phyloP scores from a whole-genome alignment of 2,888 invertebrate genomes.

The Halictus quadricinctus region DNA sequence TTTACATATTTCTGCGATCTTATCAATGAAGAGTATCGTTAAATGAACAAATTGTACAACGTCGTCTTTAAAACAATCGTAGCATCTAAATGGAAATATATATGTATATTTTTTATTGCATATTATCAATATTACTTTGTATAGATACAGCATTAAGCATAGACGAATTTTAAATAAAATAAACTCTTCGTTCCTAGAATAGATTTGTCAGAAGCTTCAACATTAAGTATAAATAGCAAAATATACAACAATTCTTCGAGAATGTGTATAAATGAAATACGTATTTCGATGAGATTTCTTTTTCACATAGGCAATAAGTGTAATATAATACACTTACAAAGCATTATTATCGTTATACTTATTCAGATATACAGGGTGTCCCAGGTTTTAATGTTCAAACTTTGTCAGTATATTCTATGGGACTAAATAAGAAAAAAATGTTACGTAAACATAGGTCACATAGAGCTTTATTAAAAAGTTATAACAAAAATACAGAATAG shows the following conservation, averaged over 20 bases:
- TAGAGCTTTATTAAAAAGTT: too few relatives aligned
- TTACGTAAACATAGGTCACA: too few relatives aligned
- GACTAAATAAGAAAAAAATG: too few relatives aligned
- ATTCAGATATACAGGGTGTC: neutral
- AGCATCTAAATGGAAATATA: slow-evolving; percentile 28
- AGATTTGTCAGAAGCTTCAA: slow-evolving; percentile 17
- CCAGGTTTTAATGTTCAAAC: too few relatives aligned
- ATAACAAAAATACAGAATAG: too few relatives aligned
- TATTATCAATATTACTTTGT: slow-evolving; percentile 20
- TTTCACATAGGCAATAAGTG: slow-evolving; percentile 57
- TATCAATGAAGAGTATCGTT: slow-evolving; percentile 5
- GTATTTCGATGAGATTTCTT: slow-evolving; percentile 50
- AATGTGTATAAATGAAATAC: slow-evolving; percentile 46
- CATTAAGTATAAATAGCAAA: slow-evolving; percentile 47
- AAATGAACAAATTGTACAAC: slow-evolving; percentile 17
- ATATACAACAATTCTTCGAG: slow-evolving; percentile 52
- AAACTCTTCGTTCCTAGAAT: slow-evolving; percentile 23
- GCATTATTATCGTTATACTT: slow-evolving; percentile 15
- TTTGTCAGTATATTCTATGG: too few relatives aligned
- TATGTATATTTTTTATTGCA: too few relatives aligned
- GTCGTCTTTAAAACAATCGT: slow-evolving; percentile 22
- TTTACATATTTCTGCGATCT: slow-evolving; percentile 9
- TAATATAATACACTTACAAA: slow-evolving; percentile 27
- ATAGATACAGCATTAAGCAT: slow-evolving; percentile 14
- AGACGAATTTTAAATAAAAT: slow-evolving; percentile 35